Base-by-base conservation (phyloP, 1,140 invertebrate genomes). In the Drosophila quadrilineata region DNA sequence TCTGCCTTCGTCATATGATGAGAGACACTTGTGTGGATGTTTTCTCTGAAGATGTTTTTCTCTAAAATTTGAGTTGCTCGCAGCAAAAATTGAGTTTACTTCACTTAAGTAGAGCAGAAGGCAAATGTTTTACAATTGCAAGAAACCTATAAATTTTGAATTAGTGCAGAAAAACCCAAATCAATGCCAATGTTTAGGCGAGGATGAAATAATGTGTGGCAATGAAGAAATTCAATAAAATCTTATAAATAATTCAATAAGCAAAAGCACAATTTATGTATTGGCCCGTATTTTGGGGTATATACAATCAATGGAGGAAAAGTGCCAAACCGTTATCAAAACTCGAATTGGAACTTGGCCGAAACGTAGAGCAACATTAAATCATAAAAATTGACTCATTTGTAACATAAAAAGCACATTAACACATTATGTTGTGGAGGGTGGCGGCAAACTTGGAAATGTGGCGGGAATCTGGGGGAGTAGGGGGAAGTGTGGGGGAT, bases 361-460 rank as follows among this genome's bases (percentile, higher is more conserved):
- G 45, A 60, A 24, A 58, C 71, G 28, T 19, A 48, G 22, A 43
- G 50, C 43, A 72, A 75, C 77, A 75, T 84, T 84, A 84, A 84
- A 84, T 84, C 77, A 84, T 84, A 84, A 84, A 84, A 84, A 84
- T 84, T 84, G 77, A 84, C 77, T 84, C 77, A 84, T 84, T 84
- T 84, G 76, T 84, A 84, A 84, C 77, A 84, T 84, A 84, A 84
- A 85, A 84, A 84, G 72, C 76, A 76, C 77, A 84, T 84, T 84
- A 84, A 84, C 77, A 84, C 77, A 84, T 84, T 84, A 84, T 28
- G 45, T 36, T 49, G 45, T 22, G 45, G 58, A n/a, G n/a, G n/a
- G n/a, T n/a, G n/a, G n/a, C n/a, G n/a, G 62, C 50, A 49, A 52
- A 59, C 38, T 41, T 38, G 14, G 6, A 17, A n/a, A n/a, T n/a